phyloP scores from a whole-genome alignment of 2,888 invertebrate species.

The Tethea ocularis region DNA sequence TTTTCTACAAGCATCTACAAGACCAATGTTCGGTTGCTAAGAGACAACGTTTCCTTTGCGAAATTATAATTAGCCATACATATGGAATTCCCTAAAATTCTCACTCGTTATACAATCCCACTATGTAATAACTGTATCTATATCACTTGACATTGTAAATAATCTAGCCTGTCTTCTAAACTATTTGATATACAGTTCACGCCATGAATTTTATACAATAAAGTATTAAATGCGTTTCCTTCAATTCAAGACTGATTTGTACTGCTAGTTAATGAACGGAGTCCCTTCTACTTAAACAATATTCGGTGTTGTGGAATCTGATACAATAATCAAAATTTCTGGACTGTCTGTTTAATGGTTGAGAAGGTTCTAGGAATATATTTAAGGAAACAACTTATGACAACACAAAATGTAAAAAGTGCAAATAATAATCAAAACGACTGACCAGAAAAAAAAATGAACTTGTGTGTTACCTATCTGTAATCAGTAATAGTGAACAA shows the following conservation, averaged over 20 bases:
- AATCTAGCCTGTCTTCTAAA: slow-evolving; percentile 38
- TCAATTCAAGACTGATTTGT: slow-evolving; percentile 76
- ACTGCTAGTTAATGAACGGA: slow-evolving; percentile 61
- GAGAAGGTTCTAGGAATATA: slow-evolving; percentile 27
- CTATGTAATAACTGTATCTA: slow-evolving; percentile 16
- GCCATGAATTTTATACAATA: slow-evolving; percentile 48
- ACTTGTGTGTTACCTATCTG: slow-evolving; percentile 40
- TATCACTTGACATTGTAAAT: slow-evolving; percentile 35
- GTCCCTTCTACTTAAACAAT: slow-evolving; percentile 25
- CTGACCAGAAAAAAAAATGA: slow-evolving; percentile 44
- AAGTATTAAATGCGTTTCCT: slow-evolving; percentile 66
- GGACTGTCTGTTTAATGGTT: slow-evolving; percentile 52
- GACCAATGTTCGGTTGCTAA: background rate
- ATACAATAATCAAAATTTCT: slow-evolving; percentile 31
- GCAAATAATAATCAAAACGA: slow-evolving; percentile 38
- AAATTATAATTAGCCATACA: background rate
- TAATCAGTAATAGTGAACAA: slow-evolving; percentile 65
- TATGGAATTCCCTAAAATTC: slow-evolving; percentile 62
- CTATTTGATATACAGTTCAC: slow-evolving; percentile 43
- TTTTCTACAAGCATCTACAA: background rate
- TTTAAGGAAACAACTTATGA: background rate
- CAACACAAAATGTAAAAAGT: slow-evolving; percentile 25
- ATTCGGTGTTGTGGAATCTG: background rate
- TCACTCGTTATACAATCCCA: slow-evolving; percentile 25
- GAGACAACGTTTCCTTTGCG: background rate